Evolutionary conservation across 2,113 vertebrate species (phyloP).

Genomic region (Capricornis sumatraensis): DNA sequence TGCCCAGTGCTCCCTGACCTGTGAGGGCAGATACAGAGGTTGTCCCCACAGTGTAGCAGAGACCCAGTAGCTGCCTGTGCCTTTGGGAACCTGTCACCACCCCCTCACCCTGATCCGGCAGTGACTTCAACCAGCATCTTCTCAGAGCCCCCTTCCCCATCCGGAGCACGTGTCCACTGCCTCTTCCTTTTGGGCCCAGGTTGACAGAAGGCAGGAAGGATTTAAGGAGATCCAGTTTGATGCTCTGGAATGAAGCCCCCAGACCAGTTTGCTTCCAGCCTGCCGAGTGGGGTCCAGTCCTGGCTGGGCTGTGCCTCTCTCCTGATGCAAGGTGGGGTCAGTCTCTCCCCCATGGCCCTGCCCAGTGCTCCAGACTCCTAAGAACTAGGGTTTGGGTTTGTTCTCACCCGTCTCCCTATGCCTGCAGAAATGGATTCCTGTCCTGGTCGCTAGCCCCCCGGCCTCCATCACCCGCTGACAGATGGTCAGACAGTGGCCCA

Average conservation of each 20-base stretch:
- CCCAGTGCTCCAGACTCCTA: neutral
- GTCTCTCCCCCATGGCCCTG: neutral
- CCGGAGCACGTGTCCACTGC: neutral
- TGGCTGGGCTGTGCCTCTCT: neutral
- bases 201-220: neutral
- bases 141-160: neutral
- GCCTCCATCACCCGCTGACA: neutral
- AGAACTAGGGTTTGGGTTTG: neutral
- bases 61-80: neutral
- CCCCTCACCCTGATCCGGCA: neutral
- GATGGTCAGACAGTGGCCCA: too few species aligned
- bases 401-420: neutral
- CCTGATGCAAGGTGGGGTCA: too few species aligned
- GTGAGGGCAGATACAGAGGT: neutral
- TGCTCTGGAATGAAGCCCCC: neutral
- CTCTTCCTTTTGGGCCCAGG: neutral
- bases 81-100: neutral
- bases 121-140: neutral
- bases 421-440: neutral
- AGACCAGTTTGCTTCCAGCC: neutral
- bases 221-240: neutral
- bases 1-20: too few species aligned
- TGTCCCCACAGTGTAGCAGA: rapidly evolving
- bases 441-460: too few species aligned
- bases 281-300: neutral